phyloP scores from a whole-genome alignment of 2,888 invertebrate species.

The Meiosimyza platycephala region DNA sequence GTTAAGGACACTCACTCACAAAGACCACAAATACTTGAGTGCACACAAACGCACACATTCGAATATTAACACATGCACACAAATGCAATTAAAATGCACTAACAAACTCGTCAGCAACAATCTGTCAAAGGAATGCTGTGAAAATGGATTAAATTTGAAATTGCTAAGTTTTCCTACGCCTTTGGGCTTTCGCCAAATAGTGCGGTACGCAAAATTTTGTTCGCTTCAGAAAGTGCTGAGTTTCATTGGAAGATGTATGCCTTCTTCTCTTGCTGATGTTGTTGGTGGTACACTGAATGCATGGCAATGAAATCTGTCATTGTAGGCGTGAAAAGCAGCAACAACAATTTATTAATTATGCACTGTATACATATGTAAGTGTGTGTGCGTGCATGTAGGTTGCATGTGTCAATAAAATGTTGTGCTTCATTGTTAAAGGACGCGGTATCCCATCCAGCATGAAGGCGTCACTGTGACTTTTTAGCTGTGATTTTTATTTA shows the following conservation, averaged over 20 bases:
- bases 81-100: constrained; percentile 16
- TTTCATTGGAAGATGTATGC: too few relatives aligned
- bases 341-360: too few relatives aligned
- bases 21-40: neutral
- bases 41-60: neutral
- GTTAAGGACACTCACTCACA: constrained; percentile 4
- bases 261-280: too few relatives aligned
- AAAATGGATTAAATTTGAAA: constrained; percentile 39
- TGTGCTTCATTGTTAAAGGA: neutral
- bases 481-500: neutral
- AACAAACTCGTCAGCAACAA: constrained; percentile 19
- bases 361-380: too few relatives aligned
- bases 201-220: too few relatives aligned
- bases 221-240: too few relatives aligned
- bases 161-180: constrained; percentile 10
- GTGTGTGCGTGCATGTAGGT: neutral
- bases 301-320: too few relatives aligned
- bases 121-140: constrained; percentile 34
- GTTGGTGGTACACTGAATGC: too few relatives aligned
- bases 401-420: constrained; percentile 22
- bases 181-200: neutral
- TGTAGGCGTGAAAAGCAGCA: too few relatives aligned
- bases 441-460: neutral
- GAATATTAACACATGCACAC: neutral
- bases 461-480: neutral